phyloP scores from a whole-genome alignment of 2,797 vertebrate species.

The Lithobates sylvaticus region DNA sequence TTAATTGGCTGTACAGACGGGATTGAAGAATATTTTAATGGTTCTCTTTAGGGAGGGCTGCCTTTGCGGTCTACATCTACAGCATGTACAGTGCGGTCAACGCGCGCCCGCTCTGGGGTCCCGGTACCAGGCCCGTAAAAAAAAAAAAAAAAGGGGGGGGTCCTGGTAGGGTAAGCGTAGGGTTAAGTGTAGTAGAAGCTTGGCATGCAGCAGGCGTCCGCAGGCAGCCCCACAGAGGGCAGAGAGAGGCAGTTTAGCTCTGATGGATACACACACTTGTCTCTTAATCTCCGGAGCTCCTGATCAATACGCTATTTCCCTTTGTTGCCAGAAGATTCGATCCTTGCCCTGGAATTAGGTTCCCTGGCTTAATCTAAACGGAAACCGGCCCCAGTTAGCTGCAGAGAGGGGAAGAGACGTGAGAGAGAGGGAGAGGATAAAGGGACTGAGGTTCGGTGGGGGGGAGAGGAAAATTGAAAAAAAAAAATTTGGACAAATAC shows the following conservation, averaged over 20 bases:
- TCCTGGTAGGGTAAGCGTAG: conserved; percentile 32
- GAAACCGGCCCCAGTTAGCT: conserved; percentile 79
- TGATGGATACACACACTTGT: conserved; percentile 95
- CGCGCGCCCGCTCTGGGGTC: neutral
- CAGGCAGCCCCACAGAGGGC: conserved; percentile 68
- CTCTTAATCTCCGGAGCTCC: conserved; percentile 97
- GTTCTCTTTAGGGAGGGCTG: neutral
- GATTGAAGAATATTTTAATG: neutral
- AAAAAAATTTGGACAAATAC: neutral
- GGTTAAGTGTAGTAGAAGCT: conserved; percentile 55
- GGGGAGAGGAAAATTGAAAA: conserved; percentile 70
- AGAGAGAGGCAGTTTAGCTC: conserved; percentile 83
- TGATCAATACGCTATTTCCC: conserved; percentile 99
- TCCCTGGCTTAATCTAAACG: conserved; percentile 96
- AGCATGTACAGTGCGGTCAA: neutral
- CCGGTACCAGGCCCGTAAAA: neutral
- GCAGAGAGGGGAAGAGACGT: conserved; percentile 66
- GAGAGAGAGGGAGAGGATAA: conserved; percentile 71
- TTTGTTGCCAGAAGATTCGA: conserved; percentile 99
- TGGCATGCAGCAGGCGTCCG: conserved; percentile 62
- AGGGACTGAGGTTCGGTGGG: conserved; percentile 82
- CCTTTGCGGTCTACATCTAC: neutral
- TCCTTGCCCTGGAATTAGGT: conserved; percentile 98
- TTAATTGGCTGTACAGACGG: neutral
- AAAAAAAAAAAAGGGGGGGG: neutral